Base-by-base conservation (phyloP, 2,888 invertebrate species). In the Megastigmus dorsalis region DNA sequence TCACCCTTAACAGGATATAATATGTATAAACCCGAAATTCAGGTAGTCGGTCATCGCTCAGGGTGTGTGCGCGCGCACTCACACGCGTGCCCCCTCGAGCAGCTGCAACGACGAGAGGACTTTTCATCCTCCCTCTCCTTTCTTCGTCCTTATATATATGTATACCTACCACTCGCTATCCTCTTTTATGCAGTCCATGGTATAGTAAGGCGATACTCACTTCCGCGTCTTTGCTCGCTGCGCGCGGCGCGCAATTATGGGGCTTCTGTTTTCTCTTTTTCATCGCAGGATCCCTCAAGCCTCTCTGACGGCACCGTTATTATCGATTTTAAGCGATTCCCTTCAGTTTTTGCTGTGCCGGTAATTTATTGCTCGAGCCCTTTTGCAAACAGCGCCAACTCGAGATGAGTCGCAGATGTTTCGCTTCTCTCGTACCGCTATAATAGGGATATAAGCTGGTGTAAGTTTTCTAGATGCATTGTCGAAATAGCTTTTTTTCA, bases 81-180 rank as follows among this genome's bases (percentile, higher is more conserved):
- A 80, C 84, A 84, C 84, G 84, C 84, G 85, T 80, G 59, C 50
- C 83, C 30, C 83, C 78, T 69, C 76, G 75, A 80, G 78, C 84
- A 84, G 85, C 85, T 85, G 85, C 82, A 79, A 60, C 77, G 79
- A 78, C 18, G 26, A 63, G 63, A 69, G 63, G 69, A 62, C 50
- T 62, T 55, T 73, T 60, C 67, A 77, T 54, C 63, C 74, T 74
- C 70, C 78, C 78, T 69, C 15, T 18, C 18, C 38, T 70, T 41
- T 20, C 54, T 33, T 33, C 69, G 55, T 74, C 57, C 48, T 66
- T 66, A 75, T 60, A 57, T 62, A 57, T 28, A n/a, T n/a, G n/a
- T n/a, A n/a, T n/a, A n/a, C n/a, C n/a, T n/a, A n/a, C n/a, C n/a
- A n/a, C n/a, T n/a, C n/a, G n/a, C n/a, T n/a, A n/a, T n/a, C n/a